Base-by-base conservation (phyloP, 2,888 invertebrate genomes). In the Yponomeuta sedellus region DNA sequence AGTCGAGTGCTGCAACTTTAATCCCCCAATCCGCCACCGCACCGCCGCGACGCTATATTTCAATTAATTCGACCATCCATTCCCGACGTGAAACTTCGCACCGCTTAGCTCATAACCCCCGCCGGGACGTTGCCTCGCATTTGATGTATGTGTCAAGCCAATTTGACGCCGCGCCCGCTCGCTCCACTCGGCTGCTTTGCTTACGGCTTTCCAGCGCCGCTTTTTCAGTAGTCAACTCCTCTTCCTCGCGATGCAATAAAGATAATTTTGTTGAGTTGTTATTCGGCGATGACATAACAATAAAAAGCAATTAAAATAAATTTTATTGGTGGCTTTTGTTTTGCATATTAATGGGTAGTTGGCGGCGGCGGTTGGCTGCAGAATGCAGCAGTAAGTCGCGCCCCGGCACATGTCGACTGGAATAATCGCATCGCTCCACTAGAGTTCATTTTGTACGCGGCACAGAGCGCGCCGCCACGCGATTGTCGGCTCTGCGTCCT, bases 61-160 rank as follows among this genome's bases (percentile, higher is more conserved):
- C 89, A 88, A 89, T 89, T 89, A 89, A 88, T 86, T 88, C 84
- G 82, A 75, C 83, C 80, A 85, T 87, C 84, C 81, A 85, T 87
- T 86, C 77, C 75, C 80, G 75, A 82, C 78, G 79, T 78, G 81
- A 77, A 85, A 83, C 79, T 81, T 81, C 75, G 79, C 75, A 80
- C 76, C 82, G 80, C 77, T 86, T 81, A 82, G 77, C 80, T 83
- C 79, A 81, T 82, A 80, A 79, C 79, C 77, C 78, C 76, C 75
- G 73, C 71, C 61, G 69, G 67, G 68, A 67, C 66, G 28, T 16
- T 20, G 34, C 56, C n/a, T 19, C 52, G 39, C 65, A 61, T 66
- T 59, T 63, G 66, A 66, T 63, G 62, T 63, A 59, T 59, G 59
- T 65, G 59, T 59, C 40, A 40, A 40, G 22, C 20, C 65, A 65